These are phyloP conservation scores for Andrena bucephala DNA, from an alignment of 2,888 invertebrate species.

Conservation along the genomic window DNA sequence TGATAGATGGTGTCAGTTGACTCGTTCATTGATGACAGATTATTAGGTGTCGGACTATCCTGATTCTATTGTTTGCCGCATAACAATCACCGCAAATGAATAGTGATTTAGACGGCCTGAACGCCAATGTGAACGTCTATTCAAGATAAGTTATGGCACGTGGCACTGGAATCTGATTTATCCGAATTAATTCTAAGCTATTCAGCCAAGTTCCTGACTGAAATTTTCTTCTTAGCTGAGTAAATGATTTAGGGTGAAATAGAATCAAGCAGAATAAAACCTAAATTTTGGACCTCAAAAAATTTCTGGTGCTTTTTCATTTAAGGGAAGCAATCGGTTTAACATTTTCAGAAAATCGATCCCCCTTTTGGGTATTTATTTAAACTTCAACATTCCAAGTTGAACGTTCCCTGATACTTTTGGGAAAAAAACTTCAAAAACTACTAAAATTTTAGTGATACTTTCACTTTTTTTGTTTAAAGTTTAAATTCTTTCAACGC, in stretches of 20 bases:
- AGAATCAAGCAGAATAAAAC: background rate
- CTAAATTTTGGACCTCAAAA: too few relatives aligned
- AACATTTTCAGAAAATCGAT: too few relatives aligned
- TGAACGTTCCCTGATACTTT: too few relatives aligned
- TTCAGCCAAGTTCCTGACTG: background rate
- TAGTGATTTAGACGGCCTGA: conserved; percentile 48
- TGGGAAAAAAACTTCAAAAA: too few relatives aligned
- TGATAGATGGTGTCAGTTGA: conserved; percentile 38
- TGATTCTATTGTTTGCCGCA: conserved; percentile 50
- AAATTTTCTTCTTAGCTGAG: background rate
- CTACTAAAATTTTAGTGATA: too few relatives aligned
- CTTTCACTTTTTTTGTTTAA: too few relatives aligned
- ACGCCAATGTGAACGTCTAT: conserved; percentile 33
- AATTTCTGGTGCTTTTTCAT: too few relatives aligned
- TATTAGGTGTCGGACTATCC: conserved; percentile 56
- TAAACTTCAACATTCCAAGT: too few relatives aligned
- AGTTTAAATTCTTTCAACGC: too few relatives aligned
- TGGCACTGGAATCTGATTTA: conserved; percentile 38
- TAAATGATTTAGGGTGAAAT: background rate
- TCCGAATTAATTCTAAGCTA: conserved; percentile 37
- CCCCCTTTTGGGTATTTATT: too few relatives aligned
- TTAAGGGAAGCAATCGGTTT: too few relatives aligned
- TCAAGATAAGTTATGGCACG: conserved; percentile 51
- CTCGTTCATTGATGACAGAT: conserved; percentile 45
- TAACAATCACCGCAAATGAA: conserved; percentile 49